Evolutionary conservation across 2,888 invertebrate genomes (phyloP), one percentile per base, ranked within the genome.

Genomic region (Acrocyrtus sp.): DNA sequence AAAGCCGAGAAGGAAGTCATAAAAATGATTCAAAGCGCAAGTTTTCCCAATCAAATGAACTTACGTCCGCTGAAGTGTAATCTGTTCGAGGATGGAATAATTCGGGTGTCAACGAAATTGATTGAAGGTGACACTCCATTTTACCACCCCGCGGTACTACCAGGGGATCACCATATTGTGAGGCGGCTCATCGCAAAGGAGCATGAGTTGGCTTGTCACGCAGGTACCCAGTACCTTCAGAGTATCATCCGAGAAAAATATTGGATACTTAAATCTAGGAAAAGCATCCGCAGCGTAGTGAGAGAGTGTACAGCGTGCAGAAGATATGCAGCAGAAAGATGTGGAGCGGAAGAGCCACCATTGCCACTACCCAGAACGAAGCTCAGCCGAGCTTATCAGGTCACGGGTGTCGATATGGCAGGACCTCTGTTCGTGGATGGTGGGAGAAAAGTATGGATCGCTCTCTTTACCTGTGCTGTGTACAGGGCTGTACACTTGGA

Each of bases 391-490:
- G 1, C 17, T 17, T 57, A 45, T 57, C n/a, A 83, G 65, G 72
- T 82, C 2, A 74, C 74, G 1, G 84, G 83, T 5, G 75, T 84
- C 0, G 84, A 84, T 72, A 80, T 84, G 43, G 81, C 82, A 4
- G 85, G 85, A 0, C 84, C 85, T 0, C 48, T 85, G 15, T 74
- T 60, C 27, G 65, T 83, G 10, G 81, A 72, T 61, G 75, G 66
- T 19, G 70, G 78, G 15, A 26, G 70, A n/a, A 82, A 83, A 54
- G 80, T 74, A 4, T 85, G 82, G 82, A 79, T 85, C 15, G 77
- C 79, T 12, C 41, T 85, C 6, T 83, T 82, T 66, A 85, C 84
- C 0, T 85, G 85, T 80, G 83, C 84, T 0, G 78, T 83, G 0
- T 84, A 83, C 41, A 72, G 84, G 15, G 81, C 82, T 0, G 77